Evolutionary conservation across 2,113 vertebrate species (phyloP).

Genomic region (Syngnathoides biaculeatus): DNA sequence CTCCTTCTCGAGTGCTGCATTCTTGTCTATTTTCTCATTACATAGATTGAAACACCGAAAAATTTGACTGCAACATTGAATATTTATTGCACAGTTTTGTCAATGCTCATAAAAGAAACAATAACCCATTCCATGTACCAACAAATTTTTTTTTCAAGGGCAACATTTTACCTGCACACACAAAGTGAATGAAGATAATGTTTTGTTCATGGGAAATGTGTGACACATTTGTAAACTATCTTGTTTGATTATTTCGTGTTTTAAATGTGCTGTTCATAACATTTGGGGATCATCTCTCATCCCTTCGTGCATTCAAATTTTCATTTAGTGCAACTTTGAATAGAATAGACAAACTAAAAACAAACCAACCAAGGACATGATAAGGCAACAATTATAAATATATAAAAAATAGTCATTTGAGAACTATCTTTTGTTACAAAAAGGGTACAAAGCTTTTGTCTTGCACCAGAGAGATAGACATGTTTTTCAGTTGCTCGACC

Average conservation of each 20-base stretch:
- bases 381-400: conserved; percentile 92
- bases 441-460: conserved; percentile 90
- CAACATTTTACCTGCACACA: not conserved
- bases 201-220: conserved; percentile 2
- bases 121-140: conserved; percentile 1
- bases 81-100: conserved; percentile 72
- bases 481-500: conserved; percentile 87
- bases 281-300: conserved; percentile 34
- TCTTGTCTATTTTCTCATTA: conserved; percentile 33
- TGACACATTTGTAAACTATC: conserved; percentile 49
- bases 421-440: conserved; percentile 79
- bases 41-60: conserved; percentile 58
- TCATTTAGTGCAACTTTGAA: conserved; percentile 86
- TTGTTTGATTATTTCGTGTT: conserved; percentile 36
- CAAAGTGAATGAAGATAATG: not conserved
- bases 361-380: conserved; percentile 49
- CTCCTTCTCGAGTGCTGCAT: conserved; percentile 44
- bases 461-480: conserved; percentile 87
- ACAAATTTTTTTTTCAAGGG: conserved; percentile 9
- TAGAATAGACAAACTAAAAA: conserved; percentile 46
- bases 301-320: conserved; percentile 57
- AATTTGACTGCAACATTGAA: conserved; percentile 71
- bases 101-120: conserved; percentile 5
- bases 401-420: conserved; percentile 77
- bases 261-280: conserved; percentile 63